phyloP scores from a whole-genome alignment of 2,888 invertebrate genomes.

The Nowickia ferox region DNA sequence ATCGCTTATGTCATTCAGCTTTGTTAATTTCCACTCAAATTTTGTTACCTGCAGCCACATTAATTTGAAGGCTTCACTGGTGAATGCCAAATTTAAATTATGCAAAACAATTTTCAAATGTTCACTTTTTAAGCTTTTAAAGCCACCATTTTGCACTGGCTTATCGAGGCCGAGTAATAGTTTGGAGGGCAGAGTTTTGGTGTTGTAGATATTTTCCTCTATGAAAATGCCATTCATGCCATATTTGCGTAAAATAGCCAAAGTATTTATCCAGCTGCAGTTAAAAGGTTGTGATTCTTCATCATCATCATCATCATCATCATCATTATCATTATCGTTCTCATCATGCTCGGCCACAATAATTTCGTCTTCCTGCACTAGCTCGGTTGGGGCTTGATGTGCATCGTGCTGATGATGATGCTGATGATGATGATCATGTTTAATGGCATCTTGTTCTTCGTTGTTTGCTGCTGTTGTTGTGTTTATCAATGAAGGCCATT shows the following conservation, averaged over 20 bases:
- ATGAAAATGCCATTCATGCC: slow-evolving; percentile 74
- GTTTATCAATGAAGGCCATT: slow-evolving; percentile 71
- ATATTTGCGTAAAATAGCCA: slow-evolving; percentile 72
- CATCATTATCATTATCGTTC: neutral
- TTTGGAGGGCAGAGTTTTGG: slow-evolving; percentile 53
- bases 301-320: neutral
- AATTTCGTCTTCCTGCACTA: slow-evolving; percentile 26
- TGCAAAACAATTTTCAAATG: slow-evolving; percentile 57
- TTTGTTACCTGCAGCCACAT: slow-evolving; percentile 66
- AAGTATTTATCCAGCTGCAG: slow-evolving; percentile 69
- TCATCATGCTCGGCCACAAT: slow-evolving; percentile 16
- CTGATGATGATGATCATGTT: too few species aligned
- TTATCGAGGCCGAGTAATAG: slow-evolving; percentile 70
- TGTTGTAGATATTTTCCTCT: slow-evolving; percentile 69
- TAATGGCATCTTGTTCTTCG: slow-evolving; percentile 39
- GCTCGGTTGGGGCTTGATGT: neutral
- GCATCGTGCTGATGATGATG: slow-evolving; percentile 25
- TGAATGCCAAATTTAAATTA: slow-evolving; percentile 24
- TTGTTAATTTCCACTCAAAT: slow-evolving; percentile 69
- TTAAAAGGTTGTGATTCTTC: neutral
- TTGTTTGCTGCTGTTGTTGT: slow-evolving; percentile 45
- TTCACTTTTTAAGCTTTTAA: slow-evolving; percentile 61
- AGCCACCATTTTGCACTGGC: slow-evolving; percentile 69
- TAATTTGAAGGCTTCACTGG: neutral
- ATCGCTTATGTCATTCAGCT: slow-evolving; percentile 65